Evolutionary conservation across 2,113 vertebrate species (phyloP), one percentile per base, ranked within the genome.

Genomic region (Ramphastos sulfuratus): DNA sequence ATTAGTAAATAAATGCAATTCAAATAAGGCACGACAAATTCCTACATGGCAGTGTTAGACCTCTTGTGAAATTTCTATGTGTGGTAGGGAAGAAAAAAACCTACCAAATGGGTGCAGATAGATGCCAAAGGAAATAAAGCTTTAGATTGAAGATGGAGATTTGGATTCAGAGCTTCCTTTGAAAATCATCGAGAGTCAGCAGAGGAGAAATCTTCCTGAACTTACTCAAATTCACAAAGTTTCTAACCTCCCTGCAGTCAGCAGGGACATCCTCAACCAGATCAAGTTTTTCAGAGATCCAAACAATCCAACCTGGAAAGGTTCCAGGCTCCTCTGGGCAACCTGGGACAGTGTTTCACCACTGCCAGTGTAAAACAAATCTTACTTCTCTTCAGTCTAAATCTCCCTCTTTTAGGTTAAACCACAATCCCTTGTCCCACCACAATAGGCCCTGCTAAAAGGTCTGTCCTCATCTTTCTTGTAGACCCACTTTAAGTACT

Each of bases 1-100:
- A 94, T 90, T 83, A 88, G 76, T 93, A 96, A 90, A 90, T 50
- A 85, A 85, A 23, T n/a, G 60, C 37, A 70, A 63, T 80, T 80
- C n/a, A 90, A 61, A 65, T 73, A 31, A 88, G 35, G 59, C 52
- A 73, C 2, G 13, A 25, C 72, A 44, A 61, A 82, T 82, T 82
- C 50, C 82, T 93, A 21, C 72, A 30, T 79, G 50, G 48, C 58
- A 69, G 19, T 4, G 7, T 37, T 73, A 54, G 18, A 39, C 52
- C 64, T 24, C 46, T 76, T 61, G n/a, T 90, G 64, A 85, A 74
- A 69, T 70, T 83, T 82, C 44, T 83, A 2, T 63, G 14, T 21
- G 6, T 17, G 35, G 35, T 1, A 39, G 55, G 82, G 44, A 86
- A 73, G 16, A 46, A 71, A 85, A 76, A 74, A 20, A 0, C 23